Conservation (phyloP, 2,888 invertebrate species). For the Dicycla oo region DNA sequence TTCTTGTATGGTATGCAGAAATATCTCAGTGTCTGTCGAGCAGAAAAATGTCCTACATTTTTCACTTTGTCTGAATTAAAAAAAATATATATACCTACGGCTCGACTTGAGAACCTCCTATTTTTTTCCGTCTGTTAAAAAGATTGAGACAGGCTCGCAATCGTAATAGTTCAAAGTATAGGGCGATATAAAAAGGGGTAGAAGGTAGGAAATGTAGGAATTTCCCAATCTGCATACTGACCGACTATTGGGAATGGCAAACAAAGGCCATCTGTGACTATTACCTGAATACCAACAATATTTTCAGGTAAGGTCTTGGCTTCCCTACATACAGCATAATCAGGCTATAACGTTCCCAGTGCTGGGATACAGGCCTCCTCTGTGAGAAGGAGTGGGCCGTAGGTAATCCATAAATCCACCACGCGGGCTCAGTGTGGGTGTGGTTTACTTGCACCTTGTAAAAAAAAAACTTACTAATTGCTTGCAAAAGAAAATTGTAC, state of each 20-base stretch:
- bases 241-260: conserved; percentile 5
- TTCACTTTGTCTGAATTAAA: neutral
- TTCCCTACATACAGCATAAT: neutral
- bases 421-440: too few relatives aligned
- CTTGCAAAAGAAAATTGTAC: too few relatives aligned
- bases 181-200: conserved; percentile 5
- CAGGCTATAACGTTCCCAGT: neutral
- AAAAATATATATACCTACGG: too few relatives aligned
- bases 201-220: conserved; percentile 6
- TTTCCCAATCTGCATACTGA: conserved; percentile 19
- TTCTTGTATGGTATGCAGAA: neutral
- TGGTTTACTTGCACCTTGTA: too few relatives aligned
- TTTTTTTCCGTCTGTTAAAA: too few relatives aligned
- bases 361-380: neutral
- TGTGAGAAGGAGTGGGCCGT: neutral
- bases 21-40: neutral
- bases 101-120: too few relatives aligned
- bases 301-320: neutral
- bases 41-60: neutral
- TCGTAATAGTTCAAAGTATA: conserved; percentile 10
- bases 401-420: too few relatives aligned
- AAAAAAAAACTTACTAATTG: too few relatives aligned
- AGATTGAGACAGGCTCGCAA: conserved; percentile 7
- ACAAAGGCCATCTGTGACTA: neutral
- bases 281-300: neutral